Evolutionary conservation across 2,113 vertebrate genomes (phyloP), one percentile per base, ranked within the genome.

Genomic region (Gobius niger): DNA sequence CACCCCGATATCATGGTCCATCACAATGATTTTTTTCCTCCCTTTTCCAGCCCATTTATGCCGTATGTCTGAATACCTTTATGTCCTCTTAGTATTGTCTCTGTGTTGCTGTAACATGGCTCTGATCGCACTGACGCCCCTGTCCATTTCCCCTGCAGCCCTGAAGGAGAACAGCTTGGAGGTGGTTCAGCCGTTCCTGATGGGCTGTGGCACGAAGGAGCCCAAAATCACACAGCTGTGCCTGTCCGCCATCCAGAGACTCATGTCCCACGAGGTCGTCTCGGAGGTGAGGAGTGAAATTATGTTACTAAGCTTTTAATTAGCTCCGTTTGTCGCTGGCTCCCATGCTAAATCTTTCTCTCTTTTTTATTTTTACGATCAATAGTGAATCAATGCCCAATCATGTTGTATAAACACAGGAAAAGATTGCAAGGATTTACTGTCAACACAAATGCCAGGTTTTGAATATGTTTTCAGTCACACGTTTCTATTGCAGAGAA

Each of bases 191-290:
- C 97, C 97, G 56, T 98, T 99, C 84, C 93, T 99, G 68, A 99
- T 99, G 96, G 98, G 97, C 52, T 99, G 98, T 87, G 98, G 98
- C 86, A 99, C 98, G 85, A 99, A 99, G 91, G 97, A 99, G 89
- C 98, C 95, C 78, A 99, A 98, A 92, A 98, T 99, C 86, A 98
- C 98, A 82, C 98, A 98, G 80, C 91, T 99, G 1, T 99, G 97
- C 88, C 90, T 99, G 81, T 95, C 98, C 46, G 96, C 98, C 81
- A 96, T 99, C 89, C 98, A 99, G 90, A 95, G 98, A 78, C 96
- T 99, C 71, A 98, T 99, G 96, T 96, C 97, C 68, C 97, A 99
- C 63, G 97, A 99, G 91, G 96, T 99, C 47, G 98, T 99, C 54
- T 99, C 97, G 73, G 98, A 99, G 97, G 97, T 99, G 93, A 91